Percentiles rank a stretch among this genome's conserved stretches.
Conservation (phyloP, 2,797 vertebrate genomes). For the Leuciscus waleckii region DNA sequence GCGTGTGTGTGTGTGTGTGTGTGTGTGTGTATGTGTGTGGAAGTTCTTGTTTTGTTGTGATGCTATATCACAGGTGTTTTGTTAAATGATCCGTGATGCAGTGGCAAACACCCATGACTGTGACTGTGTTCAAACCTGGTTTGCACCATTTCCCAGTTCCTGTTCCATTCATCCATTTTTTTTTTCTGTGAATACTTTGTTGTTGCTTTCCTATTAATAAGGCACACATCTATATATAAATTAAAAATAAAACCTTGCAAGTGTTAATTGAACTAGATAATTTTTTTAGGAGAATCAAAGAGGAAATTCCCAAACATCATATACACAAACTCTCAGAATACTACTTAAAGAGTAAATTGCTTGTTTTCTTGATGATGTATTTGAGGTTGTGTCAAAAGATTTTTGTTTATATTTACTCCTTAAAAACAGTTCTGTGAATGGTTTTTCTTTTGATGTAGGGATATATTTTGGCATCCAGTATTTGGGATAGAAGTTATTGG, state of each 20-base stretch:
- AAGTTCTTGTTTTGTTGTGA: not conserved
- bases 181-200: no score
- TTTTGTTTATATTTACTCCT: constrained; percentile 37
- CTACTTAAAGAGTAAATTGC: not conserved
- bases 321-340: not conserved
- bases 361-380: constrained; percentile 2
- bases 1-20: not conserved
- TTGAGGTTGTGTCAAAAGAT: constrained; percentile 39
- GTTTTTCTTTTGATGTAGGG: constrained; percentile 38
- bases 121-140: not conserved
- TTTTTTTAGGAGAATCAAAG: constrained; percentile 16
- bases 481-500: constrained; percentile 57
- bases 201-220: constrained; percentile 12
- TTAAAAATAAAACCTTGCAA: not conserved
- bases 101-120: not conserved
- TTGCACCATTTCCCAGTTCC: not conserved
- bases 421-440: constrained; percentile 28
- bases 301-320: not conserved
- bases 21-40: no score
- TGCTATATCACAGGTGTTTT: not conserved
- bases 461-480: constrained; percentile 51
- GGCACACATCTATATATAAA: not conserved
- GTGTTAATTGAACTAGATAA: constrained; percentile 10
- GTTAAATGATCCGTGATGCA: constrained; percentile 2
- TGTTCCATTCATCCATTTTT: not conserved